A percentile compares a stretch with the other conserved stretches of the same genome.
These are phyloP conservation scores for Tetragnatha versicolor DNA, from an alignment of 1,140 invertebrate genomes.

Conservation along the genomic window DNA sequence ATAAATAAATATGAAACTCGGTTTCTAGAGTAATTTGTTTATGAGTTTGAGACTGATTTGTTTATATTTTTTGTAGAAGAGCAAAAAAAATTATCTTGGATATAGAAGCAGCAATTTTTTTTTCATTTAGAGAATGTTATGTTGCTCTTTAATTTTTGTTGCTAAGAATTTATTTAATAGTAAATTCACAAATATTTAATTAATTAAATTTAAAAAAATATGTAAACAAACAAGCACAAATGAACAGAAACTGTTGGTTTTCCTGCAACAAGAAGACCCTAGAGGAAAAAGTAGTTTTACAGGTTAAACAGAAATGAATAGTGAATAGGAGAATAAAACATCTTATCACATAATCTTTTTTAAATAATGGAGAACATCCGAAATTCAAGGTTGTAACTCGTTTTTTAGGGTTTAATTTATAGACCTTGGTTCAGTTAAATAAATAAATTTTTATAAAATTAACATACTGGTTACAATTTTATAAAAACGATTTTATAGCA, in stretches of 20 bases:
- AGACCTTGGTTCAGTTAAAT: background rate
- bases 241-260: background rate
- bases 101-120: background rate
- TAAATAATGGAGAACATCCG: background rate
- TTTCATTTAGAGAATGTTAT: background rate
- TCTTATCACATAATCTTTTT: background rate
- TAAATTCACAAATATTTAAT: background rate
- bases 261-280: background rate
- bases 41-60: too few species aligned
- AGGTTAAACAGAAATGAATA: background rate
- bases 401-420: background rate
- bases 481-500: too few species aligned
- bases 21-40: too few species aligned
- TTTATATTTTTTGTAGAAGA: too few species aligned
- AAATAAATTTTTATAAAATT: background rate
- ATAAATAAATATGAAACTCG: too few species aligned
- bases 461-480: too few species aligned
- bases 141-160: background rate
- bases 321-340: background rate
- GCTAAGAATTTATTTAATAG: background rate
- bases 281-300: background rate
- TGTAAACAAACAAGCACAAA: background rate
- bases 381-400: background rate
- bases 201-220: background rate
- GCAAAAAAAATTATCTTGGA: too few species aligned